Conservation (phyloP, 2,797 vertebrate genomes). For the Pagetopsis macropterus region DNA sequence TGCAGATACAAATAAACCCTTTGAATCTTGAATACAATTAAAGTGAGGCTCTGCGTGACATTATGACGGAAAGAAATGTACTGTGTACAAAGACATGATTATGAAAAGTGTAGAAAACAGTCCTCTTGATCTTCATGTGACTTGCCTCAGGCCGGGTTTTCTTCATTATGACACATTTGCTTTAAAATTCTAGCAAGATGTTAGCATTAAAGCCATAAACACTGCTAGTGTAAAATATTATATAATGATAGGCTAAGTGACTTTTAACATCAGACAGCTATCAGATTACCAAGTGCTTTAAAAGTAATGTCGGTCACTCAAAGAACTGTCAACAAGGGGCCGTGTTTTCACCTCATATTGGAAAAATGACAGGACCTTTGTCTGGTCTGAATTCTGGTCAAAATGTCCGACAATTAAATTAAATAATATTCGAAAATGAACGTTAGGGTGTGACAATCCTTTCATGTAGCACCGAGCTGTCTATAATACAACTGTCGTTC, state of each 20-base stretch:
- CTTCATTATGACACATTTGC: not conserved
- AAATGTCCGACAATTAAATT: not conserved
- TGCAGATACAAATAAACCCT: too few species aligned
- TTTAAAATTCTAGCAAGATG: not conserved
- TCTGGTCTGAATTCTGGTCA: not conserved
- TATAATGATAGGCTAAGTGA: not conserved
- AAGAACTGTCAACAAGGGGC: not conserved
- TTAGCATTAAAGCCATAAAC: not conserved
- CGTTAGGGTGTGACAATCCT: rapidly evolving
- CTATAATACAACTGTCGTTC: not conserved
- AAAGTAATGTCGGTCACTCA: conserved; percentile 8
- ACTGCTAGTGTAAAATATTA: not conserved
- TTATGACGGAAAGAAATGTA: not conserved
- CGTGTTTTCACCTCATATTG: rapidly evolving
- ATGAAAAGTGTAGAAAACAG: not conserved
- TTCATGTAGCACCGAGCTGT: not conserved
- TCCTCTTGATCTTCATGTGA: conserved; percentile 63
- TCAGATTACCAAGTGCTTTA: not conserved
- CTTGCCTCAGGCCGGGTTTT: conserved; percentile 27
- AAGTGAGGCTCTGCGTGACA: conserved; percentile 11
- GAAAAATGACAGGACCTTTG: not conserved
- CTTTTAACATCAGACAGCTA: not conserved
- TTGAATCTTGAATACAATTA: not conserved
- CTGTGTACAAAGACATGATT: conserved; percentile 51
- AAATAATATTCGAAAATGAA: not conserved